A percentile compares a stretch with the other conserved stretches of the same genome.
phyloP scores from a whole-genome alignment of 2,113 vertebrate genomes.

The Petrocephalus microphthalmus region DNA sequence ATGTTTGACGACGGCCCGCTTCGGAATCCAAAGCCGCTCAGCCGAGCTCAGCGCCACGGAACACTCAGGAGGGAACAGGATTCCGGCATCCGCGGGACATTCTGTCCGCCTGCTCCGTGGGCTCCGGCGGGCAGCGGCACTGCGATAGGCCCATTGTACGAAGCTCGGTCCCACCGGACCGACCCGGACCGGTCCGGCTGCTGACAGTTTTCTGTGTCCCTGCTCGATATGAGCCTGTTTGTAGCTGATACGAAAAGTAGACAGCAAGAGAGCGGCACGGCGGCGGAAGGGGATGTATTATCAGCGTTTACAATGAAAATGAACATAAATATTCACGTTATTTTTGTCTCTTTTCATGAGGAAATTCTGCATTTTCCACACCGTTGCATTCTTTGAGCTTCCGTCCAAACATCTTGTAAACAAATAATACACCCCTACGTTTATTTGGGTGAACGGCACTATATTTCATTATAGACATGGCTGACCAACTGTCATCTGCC shows the following conservation, averaged over 20 bases:
- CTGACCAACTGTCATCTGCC: background rate
- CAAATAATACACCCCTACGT: background rate
- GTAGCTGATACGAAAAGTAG: constrained; percentile 8
- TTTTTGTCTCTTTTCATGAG: background rate
- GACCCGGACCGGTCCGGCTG: background rate
- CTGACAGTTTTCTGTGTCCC: background rate
- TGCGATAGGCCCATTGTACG: background rate
- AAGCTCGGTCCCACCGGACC: background rate
- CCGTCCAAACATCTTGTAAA: background rate
- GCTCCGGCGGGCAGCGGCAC: background rate
- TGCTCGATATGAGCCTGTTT: background rate
- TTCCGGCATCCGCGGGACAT: background rate
- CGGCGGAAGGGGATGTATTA: background rate
- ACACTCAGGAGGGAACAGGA: constrained; percentile 1
- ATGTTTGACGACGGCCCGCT: background rate
- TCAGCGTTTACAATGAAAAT: background rate
- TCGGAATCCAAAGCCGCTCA: constrained; percentile 3
- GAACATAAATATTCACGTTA: background rate
- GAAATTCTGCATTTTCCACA: constrained; percentile 1
- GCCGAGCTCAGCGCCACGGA: background rate
- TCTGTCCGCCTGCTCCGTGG: background rate
- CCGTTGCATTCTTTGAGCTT: background rate
- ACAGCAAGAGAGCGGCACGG: background rate
- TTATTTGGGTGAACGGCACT: background rate
- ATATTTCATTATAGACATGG: background rate